Percentiles rank a stretch among this genome's conserved stretches.
phyloP scores from a whole-genome alignment of 2,113 vertebrate genomes.

The Nymphicus hollandicus region DNA sequence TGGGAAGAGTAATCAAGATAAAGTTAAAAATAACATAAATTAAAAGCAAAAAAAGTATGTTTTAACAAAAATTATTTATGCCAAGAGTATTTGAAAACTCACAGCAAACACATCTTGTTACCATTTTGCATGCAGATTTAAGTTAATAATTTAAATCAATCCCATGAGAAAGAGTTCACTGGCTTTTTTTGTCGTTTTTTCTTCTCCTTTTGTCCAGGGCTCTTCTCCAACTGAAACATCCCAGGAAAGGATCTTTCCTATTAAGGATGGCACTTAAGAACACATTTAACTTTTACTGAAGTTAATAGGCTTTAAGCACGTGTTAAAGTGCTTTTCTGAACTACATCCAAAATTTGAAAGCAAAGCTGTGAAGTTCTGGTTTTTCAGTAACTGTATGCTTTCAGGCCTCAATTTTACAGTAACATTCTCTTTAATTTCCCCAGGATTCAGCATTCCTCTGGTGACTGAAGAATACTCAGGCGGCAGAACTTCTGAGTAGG shows the following conservation, averaged over 20 bases:
- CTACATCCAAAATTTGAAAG: constrained; percentile 7
- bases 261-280: background rate
- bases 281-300: background rate
- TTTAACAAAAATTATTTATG: background rate
- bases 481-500: background rate
- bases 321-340: constrained; percentile 9
- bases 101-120: background rate
- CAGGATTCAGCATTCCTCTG: background rate
- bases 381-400: background rate
- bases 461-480: background rate
- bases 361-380: background rate
- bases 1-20: background rate
- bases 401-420: background rate
- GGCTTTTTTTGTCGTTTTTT: background rate
- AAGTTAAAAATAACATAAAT: background rate
- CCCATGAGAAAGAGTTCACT: background rate
- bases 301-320: background rate
- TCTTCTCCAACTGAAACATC: background rate
- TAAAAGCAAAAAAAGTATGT: background rate
- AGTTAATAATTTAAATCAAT: background rate
- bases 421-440: background rate
- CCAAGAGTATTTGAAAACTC: background rate
- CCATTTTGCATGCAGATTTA: background rate
- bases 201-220: background rate
- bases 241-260: background rate